Conservation (phyloP, 2,113 vertebrate genomes). For the Edolisoma coerulescens region DNA sequence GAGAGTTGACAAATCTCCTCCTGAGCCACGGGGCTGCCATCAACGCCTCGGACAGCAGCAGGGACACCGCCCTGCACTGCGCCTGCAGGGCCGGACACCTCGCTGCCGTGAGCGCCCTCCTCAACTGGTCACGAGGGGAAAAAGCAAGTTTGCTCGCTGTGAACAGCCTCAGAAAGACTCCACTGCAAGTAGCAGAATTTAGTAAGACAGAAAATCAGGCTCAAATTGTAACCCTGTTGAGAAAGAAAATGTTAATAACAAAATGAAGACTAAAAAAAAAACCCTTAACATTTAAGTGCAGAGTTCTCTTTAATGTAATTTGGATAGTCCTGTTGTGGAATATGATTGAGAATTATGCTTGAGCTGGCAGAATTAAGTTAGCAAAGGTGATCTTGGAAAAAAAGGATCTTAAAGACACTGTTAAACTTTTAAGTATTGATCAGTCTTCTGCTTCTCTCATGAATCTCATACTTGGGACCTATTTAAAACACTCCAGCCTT, state of each 20-base stretch:
- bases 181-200: conserved; percentile 72
- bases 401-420: background rate
- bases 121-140: conserved; percentile 57
- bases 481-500: background rate
- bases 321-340: background rate
- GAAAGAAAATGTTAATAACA: conserved; percentile 77
- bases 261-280: conserved; percentile 56
- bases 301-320: background rate
- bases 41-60: conserved; percentile 72
- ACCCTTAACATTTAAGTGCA: background rate
- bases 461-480: background rate
- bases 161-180: conserved; percentile 75
- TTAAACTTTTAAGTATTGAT: background rate
- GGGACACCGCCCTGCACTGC: conserved; percentile 76
- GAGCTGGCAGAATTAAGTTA: background rate
- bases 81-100: conserved; percentile 70
- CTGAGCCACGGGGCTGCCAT: conserved; percentile 66
- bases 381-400: background rate
- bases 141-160: conserved; percentile 65
- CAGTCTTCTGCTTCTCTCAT: background rate
- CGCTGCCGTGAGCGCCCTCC: conserved; percentile 50
- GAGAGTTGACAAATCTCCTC: conserved; percentile 51
- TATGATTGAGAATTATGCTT: background rate
- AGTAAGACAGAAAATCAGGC: conserved; percentile 54
- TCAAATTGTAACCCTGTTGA: conserved; percentile 66